Percentiles rank a stretch among this genome's conserved stretches.
Evolutionary conservation across 2,888 invertebrate genomes (phyloP).

Genomic region (Hemaris fuciformis): DNA sequence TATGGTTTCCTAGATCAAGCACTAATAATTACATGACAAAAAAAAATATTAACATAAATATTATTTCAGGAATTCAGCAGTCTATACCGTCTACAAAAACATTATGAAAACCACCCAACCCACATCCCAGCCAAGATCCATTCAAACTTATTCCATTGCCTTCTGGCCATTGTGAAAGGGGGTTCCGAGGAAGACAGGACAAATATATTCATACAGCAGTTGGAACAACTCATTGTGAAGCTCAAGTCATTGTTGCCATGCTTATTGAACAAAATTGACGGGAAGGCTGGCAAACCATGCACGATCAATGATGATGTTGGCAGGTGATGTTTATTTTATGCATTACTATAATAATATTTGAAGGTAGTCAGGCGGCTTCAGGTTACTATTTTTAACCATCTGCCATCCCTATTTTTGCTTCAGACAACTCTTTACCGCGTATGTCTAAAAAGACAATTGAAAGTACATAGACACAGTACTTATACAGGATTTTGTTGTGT

Average conservation of each 20-base stretch:
- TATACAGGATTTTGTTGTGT: too few relatives aligned
- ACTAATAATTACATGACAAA: too few relatives aligned
- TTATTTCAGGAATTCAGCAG: slow-evolving; percentile 63
- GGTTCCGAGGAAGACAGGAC: slow-evolving; percentile 55
- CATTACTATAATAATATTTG: too few relatives aligned
- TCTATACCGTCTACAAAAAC: slow-evolving; percentile 65
- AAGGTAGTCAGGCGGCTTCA: too few relatives aligned
- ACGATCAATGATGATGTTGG: slow-evolving; percentile 65
- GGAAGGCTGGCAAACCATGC: slow-evolving; percentile 46
- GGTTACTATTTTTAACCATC: too few relatives aligned
- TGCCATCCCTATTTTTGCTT: too few relatives aligned
- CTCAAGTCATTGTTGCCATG: slow-evolving; percentile 63
- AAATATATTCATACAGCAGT: slow-evolving; percentile 64
- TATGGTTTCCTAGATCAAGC: too few relatives aligned
- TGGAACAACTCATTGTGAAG: slow-evolving; percentile 63
- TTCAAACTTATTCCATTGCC: slow-evolving; percentile 67
- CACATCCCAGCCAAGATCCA: slow-evolving; percentile 65
- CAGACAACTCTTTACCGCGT: too few relatives aligned
- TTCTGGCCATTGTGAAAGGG: slow-evolving; percentile 61
- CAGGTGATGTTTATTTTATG: slow-evolving; percentile 48
- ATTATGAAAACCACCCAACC: slow-evolving; percentile 66
- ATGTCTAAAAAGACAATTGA: too few relatives aligned
- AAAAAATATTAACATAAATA: neutral
- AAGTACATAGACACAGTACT: too few relatives aligned
- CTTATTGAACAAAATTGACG: slow-evolving; percentile 50